Base-by-base conservation (phyloP, 2,888 invertebrate species). In the Hydrotaea cyrtoneurina region DNA sequence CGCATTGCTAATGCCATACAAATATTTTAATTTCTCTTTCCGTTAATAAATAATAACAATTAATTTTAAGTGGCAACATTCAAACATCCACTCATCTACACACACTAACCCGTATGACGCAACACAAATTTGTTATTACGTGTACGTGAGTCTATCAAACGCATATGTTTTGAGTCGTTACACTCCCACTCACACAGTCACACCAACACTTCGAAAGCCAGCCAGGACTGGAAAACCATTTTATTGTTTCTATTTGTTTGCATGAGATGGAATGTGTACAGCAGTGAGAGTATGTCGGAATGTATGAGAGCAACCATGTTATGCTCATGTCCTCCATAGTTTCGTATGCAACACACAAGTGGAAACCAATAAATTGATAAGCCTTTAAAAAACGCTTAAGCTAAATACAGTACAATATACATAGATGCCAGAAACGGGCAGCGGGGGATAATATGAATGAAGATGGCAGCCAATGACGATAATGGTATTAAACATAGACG, bases 351-450 rank as follows among this genome's bases (percentile, higher is more conserved):
- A 50, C 31, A 64, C 80, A 74, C 57, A 57, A 71, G 53, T 53
- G 39, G 19, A 80, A 78, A 78, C 80, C 78, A 80, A 84, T 84
- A 84, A 84, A 84, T 84, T 80, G 64, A 26, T 46, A 75, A 80
- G 55, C 75, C 74, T 84, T 78, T 80, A 75, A 78, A 80, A 78
- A 83, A 74, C 80, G 78, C 43, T 83, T 83, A 80, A 75, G 72
- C 46, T 75, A 84, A 84, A 78, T 78, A 36, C 75, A 74, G 50
- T 62, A 31, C 26, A 62, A 62, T 15, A 11, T 62, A 80, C 64
- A 78, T 31, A 50, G 13, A 5, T 15, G 31, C 21, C 31, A 73
- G 19, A 55, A 11, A n/a, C 2, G 55, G 8, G 11, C 21, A 19
- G 57, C 15, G 23, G 15, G 46, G 15, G 11, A 17, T 23, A 7